phyloP scores from a whole-genome alignment of 53 echinoderm and acorn worm species.

The Zoroaster sp. region DNA sequence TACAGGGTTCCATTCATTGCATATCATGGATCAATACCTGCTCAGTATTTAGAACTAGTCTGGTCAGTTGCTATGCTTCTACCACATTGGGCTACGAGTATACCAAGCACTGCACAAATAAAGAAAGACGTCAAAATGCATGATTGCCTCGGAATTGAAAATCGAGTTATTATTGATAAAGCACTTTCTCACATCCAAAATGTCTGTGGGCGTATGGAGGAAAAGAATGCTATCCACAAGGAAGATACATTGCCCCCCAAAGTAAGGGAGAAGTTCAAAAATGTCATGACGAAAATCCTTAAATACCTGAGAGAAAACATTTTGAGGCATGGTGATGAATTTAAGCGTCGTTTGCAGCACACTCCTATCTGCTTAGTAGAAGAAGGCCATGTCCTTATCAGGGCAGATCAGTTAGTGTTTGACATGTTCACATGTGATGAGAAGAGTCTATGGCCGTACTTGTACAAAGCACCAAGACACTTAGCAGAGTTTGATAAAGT shows the following conservation, averaged over 20 bases:
- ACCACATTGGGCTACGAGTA: not conserved
- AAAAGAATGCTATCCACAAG: constrained; percentile 36
- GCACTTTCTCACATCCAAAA: constrained; percentile 31
- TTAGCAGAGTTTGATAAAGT: constrained; percentile 23
- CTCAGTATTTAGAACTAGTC: constrained; percentile 12
- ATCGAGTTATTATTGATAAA: not conserved
- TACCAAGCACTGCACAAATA: not conserved
- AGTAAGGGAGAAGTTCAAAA: not conserved
- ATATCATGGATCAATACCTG: constrained; percentile 32
- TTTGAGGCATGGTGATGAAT: not conserved
- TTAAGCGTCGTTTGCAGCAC: not conserved
- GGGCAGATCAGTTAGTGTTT: constrained; percentile 52
- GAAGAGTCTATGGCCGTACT: constrained; percentile 20
- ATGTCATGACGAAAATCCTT: not conserved
- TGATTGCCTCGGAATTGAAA: constrained; percentile 29
- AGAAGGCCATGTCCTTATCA: constrained; percentile 21
- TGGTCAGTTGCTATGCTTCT: constrained; percentile 53
- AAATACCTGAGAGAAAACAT: constrained; percentile 6
- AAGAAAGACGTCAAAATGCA: not conserved
- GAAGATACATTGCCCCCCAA: constrained; percentile 21
- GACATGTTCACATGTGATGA: not conserved
- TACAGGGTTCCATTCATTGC: constrained; percentile 15
- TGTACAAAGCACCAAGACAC: constrained; percentile 41
- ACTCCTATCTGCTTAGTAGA: constrained; percentile 51
- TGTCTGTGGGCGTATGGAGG: constrained; percentile 19